A percentile compares a stretch with the other conserved stretches of the same genome.
These are phyloP conservation scores for Beris chalybata DNA, from an alignment of 2,888 invertebrate genomes.

Conservation along the genomic window DNA sequence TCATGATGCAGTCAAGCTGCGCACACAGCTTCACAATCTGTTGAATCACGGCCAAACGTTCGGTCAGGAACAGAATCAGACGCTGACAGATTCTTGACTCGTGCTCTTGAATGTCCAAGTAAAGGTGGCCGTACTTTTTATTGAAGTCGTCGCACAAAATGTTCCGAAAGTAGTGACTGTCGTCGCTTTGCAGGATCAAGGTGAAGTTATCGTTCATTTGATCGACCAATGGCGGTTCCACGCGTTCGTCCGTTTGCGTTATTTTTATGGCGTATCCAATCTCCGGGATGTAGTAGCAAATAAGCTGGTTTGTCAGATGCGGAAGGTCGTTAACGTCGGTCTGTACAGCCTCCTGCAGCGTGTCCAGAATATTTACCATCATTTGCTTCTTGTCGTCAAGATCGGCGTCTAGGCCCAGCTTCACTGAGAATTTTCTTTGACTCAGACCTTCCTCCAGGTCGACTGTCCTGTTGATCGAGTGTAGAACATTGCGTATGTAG, in stretches of 20 bases:
- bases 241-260: background rate
- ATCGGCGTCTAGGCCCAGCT: slow-evolving; percentile 36
- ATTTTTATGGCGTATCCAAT: slow-evolving; percentile 41
- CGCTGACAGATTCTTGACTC: slow-evolving; percentile 77
- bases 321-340: slow-evolving; percentile 24
- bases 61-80: slow-evolving; percentile 65
- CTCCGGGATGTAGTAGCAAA: slow-evolving; percentile 40
- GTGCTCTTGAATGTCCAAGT: slow-evolving; percentile 75
- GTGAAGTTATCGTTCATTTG: slow-evolving; percentile 30
- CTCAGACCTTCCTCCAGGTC: slow-evolving; percentile 37
- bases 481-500: slow-evolving; percentile 31
- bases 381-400: slow-evolving; percentile 38
- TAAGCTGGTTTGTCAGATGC: slow-evolving; percentile 22
- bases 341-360: slow-evolving; percentile 22
- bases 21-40: slow-evolving; percentile 63
- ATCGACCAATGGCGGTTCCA: background rate
- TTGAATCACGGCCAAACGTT: slow-evolving; percentile 52
- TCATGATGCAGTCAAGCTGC: slow-evolving; percentile 53
- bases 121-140: slow-evolving; percentile 73
- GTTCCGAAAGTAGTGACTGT: slow-evolving; percentile 53
- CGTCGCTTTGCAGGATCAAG: slow-evolving; percentile 47
- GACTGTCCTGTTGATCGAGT: slow-evolving; percentile 37
- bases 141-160: slow-evolving; percentile 67
- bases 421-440: slow-evolving; percentile 38
- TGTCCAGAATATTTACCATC: slow-evolving; percentile 30